Evolutionary conservation across 1,140 invertebrate species (phyloP), one percentile per base, ranked within the genome.

Genomic region (Aradophagus sp.): DNA sequence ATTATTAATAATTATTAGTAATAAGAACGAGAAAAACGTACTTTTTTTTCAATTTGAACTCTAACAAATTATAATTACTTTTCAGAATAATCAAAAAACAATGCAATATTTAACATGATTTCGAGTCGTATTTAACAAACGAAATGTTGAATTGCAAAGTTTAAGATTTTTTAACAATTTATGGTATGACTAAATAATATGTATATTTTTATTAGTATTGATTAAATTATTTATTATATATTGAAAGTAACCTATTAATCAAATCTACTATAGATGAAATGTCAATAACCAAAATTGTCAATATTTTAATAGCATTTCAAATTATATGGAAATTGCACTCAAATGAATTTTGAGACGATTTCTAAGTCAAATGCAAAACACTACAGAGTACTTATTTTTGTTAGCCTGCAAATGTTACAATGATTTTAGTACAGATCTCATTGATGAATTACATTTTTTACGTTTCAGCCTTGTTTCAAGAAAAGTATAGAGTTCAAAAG

Each of bases 181-280:
- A 39, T 12, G 27, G 17, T 15, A 42, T 42, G 19, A 20, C 23
- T 38, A 36, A 55, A 27, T 48, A 34, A 47, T 55, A 47, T 65
- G 31, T 47, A 41, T 32, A 23, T 41, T 5, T 20, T 16, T 34
- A 26, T 61, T 35, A 50, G 19, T 15, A 35, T 50, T 42, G 56
- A 29, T 56, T 42, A 23, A 52, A 31, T 44, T 52, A 44, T 65
- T 36, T 65, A 48, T 34, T 48, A 35, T n/a, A 5, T 52, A 44
- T 47, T 36, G 5, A 38, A 26, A 35, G 26, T 66, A 66, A 66
- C 50, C 36, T 44, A 65, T 55, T 52, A 53, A 63, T 63, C 11
- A 13, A 45, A 39, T 31, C 52, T 19, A 32, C 6, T 8, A 17
- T 7, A n/a, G n/a, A n/a, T n/a, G n/a, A n/a, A n/a, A n/a, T n/a